These are phyloP conservation scores for Colossoma macropomum DNA, from an alignment of 2,113 vertebrate species.

Conservation along the genomic window DNA sequence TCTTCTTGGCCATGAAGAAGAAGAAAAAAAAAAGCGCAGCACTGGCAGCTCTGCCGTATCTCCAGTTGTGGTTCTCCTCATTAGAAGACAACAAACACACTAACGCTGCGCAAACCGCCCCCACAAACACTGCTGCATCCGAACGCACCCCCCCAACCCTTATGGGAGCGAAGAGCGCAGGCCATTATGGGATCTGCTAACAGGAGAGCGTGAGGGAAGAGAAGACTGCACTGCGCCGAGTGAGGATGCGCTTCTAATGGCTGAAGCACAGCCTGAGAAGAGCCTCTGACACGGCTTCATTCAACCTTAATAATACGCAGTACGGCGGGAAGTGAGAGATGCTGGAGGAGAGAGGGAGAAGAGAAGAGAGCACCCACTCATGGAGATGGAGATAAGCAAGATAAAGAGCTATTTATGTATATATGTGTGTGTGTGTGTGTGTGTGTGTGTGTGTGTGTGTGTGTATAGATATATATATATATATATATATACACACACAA, in stretches of 20 bases:
- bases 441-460: too few species aligned
- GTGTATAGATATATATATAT: too few species aligned
- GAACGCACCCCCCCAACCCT: too few species aligned
- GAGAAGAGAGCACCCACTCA: background rate
- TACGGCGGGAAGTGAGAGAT: background rate
- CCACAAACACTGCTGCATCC: background rate
- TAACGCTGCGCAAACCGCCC: background rate
- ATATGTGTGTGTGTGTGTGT: too few species aligned
- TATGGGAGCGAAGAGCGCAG: background rate
- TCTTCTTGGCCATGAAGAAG: background rate
- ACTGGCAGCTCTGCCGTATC: background rate
- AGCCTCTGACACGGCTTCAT: background rate
- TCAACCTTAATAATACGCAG: background rate
- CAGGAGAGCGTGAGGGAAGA: background rate
- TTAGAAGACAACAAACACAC: constrained; percentile 6
- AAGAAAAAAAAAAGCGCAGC: background rate
- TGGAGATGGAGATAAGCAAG: background rate
- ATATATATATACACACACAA: too few species aligned
- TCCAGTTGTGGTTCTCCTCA: background rate
- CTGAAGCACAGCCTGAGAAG: background rate
- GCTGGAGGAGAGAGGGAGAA: background rate
- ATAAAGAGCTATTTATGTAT: too few species aligned
- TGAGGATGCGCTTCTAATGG: background rate
- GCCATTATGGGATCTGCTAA: background rate
- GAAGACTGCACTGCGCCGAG: background rate